These are phyloP conservation scores for Lepeophtheirus nordmannii DNA, from an alignment of 2,888 invertebrate species.

Conservation along the genomic window DNA sequence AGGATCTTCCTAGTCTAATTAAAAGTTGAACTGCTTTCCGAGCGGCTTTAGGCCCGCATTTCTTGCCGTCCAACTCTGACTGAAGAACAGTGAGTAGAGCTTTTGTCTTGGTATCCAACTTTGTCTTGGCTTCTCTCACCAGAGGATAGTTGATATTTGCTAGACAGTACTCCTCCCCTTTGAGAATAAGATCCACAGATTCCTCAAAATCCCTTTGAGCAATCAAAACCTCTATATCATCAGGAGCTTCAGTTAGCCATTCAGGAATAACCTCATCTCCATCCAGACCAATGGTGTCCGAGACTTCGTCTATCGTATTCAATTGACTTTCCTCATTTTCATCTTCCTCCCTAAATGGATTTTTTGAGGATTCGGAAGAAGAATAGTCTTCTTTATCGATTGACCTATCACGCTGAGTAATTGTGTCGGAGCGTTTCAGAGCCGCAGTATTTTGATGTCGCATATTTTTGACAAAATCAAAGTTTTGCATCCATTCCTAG, in stretches of 20 bases:
- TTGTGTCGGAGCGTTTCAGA: not conserved
- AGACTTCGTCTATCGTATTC: not conserved
- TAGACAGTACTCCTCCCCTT: not conserved
- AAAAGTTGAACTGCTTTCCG: slow-evolving; percentile 56
- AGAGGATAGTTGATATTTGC: not conserved
- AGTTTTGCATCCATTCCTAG: slow-evolving; percentile 84
- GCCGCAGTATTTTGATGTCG: slow-evolving; percentile 12
- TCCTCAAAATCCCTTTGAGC: slow-evolving; percentile 91
- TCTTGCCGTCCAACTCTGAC: slow-evolving; percentile 73
- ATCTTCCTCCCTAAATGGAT: slow-evolving; percentile 36
- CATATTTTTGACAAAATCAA: slow-evolving; percentile 70
- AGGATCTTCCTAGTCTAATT: slow-evolving; percentile 54
- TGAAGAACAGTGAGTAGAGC: slow-evolving; percentile 69
- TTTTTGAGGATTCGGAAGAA: not conserved
- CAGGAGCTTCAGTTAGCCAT: slow-evolving; percentile 75
- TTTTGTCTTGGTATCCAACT: slow-evolving; percentile 52
- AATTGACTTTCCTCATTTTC: slow-evolving; percentile 17
- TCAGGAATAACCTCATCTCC: slow-evolving; percentile 43
- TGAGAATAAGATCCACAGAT: slow-evolving; percentile 61
- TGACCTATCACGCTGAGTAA: slow-evolving; percentile 10
- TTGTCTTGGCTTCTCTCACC: slow-evolving; percentile 27
- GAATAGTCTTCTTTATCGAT: slow-evolving; percentile 9
- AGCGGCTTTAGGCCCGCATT: slow-evolving; percentile 71
- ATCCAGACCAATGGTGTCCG: not conserved
- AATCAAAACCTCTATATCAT: slow-evolving; percentile 83